Conservation (phyloP, 2,113 vertebrate genomes). For the Hirundichthys speculiger region DNA sequence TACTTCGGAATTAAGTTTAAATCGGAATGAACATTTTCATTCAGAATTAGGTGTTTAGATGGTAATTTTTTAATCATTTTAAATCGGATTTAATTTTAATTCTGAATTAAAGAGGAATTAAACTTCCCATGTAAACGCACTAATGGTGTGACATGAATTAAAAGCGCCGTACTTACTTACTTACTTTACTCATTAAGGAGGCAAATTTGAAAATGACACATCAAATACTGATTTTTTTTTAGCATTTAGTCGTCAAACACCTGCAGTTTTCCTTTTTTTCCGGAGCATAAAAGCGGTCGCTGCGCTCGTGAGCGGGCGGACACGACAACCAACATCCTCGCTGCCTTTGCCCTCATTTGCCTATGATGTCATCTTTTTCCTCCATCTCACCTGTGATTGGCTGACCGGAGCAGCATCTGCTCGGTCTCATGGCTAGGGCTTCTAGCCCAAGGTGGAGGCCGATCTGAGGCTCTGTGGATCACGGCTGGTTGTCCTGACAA, state of each 20-base stretch:
- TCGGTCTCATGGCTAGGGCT: conserved; percentile 85
- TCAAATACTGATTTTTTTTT: too few species aligned
- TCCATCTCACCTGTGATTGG: conserved; percentile 82
- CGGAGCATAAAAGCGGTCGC: not conserved
- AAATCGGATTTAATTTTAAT: too few species aligned
- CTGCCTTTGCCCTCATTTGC: conserved; percentile 83
- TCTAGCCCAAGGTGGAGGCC: conserved; percentile 88
- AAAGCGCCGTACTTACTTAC: too few species aligned
- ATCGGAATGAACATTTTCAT: too few species aligned
- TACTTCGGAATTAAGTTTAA: too few species aligned
- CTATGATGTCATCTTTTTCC: conserved; percentile 93
- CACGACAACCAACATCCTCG: conserved; percentile 73
- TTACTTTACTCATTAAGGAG: not conserved
- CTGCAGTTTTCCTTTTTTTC: not conserved
- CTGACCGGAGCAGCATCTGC: conserved; percentile 88
- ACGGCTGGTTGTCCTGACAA: conserved; percentile 94
- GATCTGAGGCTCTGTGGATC: conserved; percentile 86
- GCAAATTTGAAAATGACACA: too few species aligned
- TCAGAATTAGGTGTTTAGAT: too few species aligned
- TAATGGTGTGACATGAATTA: too few species aligned
- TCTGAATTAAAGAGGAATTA: too few species aligned
- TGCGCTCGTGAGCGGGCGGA: conserved; percentile 46
- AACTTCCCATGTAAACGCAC: too few species aligned
- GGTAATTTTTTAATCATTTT: too few species aligned
- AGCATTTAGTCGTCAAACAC: too few species aligned